Base-by-base conservation (phyloP, 2,113 vertebrate genomes). In the Brachypteracias leptosomus region DNA sequence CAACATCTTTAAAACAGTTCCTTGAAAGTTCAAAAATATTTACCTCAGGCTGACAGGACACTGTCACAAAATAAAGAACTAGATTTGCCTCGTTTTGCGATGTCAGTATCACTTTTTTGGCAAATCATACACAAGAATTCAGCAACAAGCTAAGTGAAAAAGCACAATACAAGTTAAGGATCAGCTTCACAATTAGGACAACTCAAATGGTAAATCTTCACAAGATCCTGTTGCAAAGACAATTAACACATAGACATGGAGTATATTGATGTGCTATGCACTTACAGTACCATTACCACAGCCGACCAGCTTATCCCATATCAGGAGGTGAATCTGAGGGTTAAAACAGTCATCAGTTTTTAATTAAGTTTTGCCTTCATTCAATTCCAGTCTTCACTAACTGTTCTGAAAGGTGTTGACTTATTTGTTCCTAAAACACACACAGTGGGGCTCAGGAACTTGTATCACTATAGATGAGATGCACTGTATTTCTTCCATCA, bases 401-500 rank as follows among this genome's bases (percentile, higher is more conserved):
- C 75, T 91, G 65, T 63, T 84, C 58, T 88, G 84, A 97, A 95
- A 94, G 29, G 52, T 83, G n/a, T 40, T 93, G 82, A 52, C 26
- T 70, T 82, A 54, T 59, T 63, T 71, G 11, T 46, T 51, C 79
- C 40, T 40, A 44, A 54, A 74, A 73, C 40, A 15, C 4, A 58
- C 47, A 40, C 9, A 91, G 57, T 11, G 62, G 25, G 47, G 52
- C 70, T 86, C 25, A 31, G 26, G 49, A 84, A 12, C 4, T 12
- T 65, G 3, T 25, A 33, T 14, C 42, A 20, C 11, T 92, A 15
- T 18, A 73, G 44, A 40, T 71, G 68, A 70, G 36, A 93, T 49
- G 42, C 12, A 72, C 36, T 72, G 1, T 33, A 65, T 47, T 61
- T 86, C 47, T 29, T 78, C 42, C 51, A 71, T 29, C 44, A 84